Percentiles rank a stretch among this genome's conserved stretches.
Evolutionary conservation across 30 jellyfish, hydroid and myxozoan genomes (phyloP).

Genomic region (Aurelia sp.): DNA sequence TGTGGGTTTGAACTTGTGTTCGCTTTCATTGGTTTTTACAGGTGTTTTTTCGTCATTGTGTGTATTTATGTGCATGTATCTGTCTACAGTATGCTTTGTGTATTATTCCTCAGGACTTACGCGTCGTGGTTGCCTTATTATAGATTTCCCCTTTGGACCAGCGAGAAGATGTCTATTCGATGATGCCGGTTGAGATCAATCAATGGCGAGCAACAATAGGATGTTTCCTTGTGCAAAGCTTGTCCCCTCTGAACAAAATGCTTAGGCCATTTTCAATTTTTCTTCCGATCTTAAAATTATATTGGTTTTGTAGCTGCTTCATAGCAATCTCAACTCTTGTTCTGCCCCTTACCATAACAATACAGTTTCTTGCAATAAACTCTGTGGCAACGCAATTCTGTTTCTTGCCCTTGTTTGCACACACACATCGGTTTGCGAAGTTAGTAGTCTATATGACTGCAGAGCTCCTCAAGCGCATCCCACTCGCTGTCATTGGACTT

Average conservation of each 20-base stretch:
- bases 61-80: not conserved
- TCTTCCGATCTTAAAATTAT: not conserved
- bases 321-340: conserved; percentile 22
- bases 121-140: conserved; percentile 1
- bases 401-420: too few species aligned
- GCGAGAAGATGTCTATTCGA: conserved; percentile 18
- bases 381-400: too few species aligned
- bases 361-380: not conserved
- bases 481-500: too few species aligned
- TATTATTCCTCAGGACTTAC: conserved; percentile 10
- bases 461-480: too few species aligned
- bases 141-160: conserved; percentile 18
- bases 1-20: not conserved
- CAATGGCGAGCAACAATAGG: conserved; percentile 51
- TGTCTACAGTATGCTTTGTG: conserved; percentile 2
- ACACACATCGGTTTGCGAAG: too few species aligned
- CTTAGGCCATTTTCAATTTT: conserved; percentile 30
- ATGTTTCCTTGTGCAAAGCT: conserved; percentile 19
- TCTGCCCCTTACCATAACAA: conserved; percentile 26
- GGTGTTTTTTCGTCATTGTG: conserved; percentile 7
- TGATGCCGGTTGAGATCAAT: conserved; percentile 37
- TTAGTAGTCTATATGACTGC: too few species aligned
- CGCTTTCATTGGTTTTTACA: conserved; percentile 5
- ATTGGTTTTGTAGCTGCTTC: not conserved
- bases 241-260: not conserved